Base-by-base conservation (phyloP, 2,888 invertebrate genomes). In the Agriotes lineatus region DNA sequence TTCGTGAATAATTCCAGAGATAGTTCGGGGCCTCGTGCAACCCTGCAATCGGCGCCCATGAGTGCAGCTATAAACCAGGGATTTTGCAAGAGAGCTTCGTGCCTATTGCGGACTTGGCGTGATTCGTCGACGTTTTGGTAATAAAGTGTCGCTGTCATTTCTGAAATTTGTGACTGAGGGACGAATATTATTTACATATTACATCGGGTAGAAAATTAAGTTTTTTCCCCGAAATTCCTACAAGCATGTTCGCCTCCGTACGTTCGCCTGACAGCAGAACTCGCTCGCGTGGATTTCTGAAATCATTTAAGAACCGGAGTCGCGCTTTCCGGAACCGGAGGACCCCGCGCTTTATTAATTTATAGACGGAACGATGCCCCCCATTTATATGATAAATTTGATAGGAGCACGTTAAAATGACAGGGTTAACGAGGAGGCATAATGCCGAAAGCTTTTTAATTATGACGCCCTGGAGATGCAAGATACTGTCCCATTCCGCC, bases 81-180 rank as follows among this genome's bases (percentile, higher is more conserved):
- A 22, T 64, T 37, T 64, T 57, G 35, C 14, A 45, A 18, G 14
- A 44, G 12, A 16, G 18, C 61, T 61, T 67, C 61, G 61, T 57
- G 67, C 16, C 42, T 56, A 57, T 62, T 57, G 48, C 48, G 16
- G 61, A 33, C 61, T 65, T 69, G 39, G 69, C 69, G 69, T 70
- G 69, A 66, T 70, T 59, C 42, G 56, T 62, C 48, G 33, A 57
- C 69, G 44, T 70, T 70, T 56, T 58, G 54, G 56, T 58, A 60
- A 52, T 64, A 63, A 66, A 65, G 58, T 66, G 61, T 66, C 33
- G 48, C 61, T 66, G 69, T 70, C 69, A 66, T 60, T 66, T 66
- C 61, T 57, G 39, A 66, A 70, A 70, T 66, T 70, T 66, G 69
- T 66, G 65, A 63, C 64, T 64, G 30, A 50, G 57, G 57, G 42